Evolutionary conservation across 64 coral and sea anemone genomes (phyloP), one percentile per base, ranked within the genome.

Genomic region (Cladopsammia gracilis): DNA sequence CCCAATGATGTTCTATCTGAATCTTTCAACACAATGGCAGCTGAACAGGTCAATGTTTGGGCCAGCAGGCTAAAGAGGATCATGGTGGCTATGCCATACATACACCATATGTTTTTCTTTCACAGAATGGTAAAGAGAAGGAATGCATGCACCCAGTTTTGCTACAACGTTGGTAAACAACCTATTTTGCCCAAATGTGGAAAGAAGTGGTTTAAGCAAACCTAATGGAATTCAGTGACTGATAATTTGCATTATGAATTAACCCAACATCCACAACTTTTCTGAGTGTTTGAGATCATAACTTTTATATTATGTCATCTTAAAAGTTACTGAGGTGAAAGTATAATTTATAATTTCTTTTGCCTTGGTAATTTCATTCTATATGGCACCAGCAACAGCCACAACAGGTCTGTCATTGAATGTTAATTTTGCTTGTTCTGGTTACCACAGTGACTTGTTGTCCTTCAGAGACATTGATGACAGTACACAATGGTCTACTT

Each of bases 21-120:
- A 9, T 15, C 14, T 18, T 88, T 73, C 52, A 88, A 88, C 70
- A 74, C 86, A 24, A 88, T 88, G 86, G 70, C 68, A 34, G 86
- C 86, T 4, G 52, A 88, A 58, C 69, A 86, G 16, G 65, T 64
- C n/a, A 73, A 73, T 75, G 71, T 61, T 42, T 88, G 86, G 69
- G 86, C 48, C 7, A 85, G 82, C 45, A 65, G 82, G 48, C 48
- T 85, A 25, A 85, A 85, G 23, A 5, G 82, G 6, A 85, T 85
- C 3, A 67, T 85, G 7, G 34, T 42, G 16, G 11, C 42, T 48
- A 68, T 85, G 82, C 82, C 82, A 13, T 22, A 10, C 4, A 18
- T 68, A 4, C 86, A 88, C 47, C 86, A 88, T 18, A 56, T 88
- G 13, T 88, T 88, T 46, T 88, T 47, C 42, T 48, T 88, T 13